Base-by-base conservation (phyloP, 2,888 invertebrate genomes). In the Phrixothrix hirtus region DNA sequence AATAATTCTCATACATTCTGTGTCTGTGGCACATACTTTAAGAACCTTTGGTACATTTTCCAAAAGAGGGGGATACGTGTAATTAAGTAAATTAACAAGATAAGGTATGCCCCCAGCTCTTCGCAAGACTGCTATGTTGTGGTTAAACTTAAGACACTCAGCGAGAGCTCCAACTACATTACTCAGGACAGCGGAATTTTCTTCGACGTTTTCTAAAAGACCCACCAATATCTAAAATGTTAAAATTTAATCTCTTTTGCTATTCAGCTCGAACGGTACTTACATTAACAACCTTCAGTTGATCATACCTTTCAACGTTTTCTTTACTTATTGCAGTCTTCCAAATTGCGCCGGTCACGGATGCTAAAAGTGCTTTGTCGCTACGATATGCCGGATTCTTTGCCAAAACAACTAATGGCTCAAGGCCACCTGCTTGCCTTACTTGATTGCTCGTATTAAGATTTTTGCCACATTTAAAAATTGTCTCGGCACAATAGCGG, bases 291-390 rank as follows among this genome's bases (percentile, higher is more conserved):
- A 86, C 82, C 44, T 81, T 83, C 13, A 89, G 78, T 46, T 81
- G 81, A 67, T 95, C 91, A 60, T 94, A 82, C 63, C 86, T 81
- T 58, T 82, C 81, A 0, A 94, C 89, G 71, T 94, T 95, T 49
- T 87, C 87, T 1, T 86, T 83, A 59, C 88, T 88, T 47, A 86
- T 87, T 2, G 95, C 89, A 68, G 93, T 93, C 78, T 95, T 95
- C 95, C 95, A 96, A 57, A 96, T 84, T 6, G 94, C 95, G 0
- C 96, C 95, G 0, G 94, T 95, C 0, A 92, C 90, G 0, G 94
- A 92, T 0, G 88, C 87, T 59, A 95, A 71, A 4, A 95, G 75
- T 1, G 85, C 83, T 64, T 92, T 92, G 62, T 91, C 88, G 0
- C 86, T 81, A 35, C 83, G 81, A 11, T 86, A 80, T 1, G 81